Conservation (phyloP, 2,888 invertebrate species). For the Branchellion lobata region DNA sequence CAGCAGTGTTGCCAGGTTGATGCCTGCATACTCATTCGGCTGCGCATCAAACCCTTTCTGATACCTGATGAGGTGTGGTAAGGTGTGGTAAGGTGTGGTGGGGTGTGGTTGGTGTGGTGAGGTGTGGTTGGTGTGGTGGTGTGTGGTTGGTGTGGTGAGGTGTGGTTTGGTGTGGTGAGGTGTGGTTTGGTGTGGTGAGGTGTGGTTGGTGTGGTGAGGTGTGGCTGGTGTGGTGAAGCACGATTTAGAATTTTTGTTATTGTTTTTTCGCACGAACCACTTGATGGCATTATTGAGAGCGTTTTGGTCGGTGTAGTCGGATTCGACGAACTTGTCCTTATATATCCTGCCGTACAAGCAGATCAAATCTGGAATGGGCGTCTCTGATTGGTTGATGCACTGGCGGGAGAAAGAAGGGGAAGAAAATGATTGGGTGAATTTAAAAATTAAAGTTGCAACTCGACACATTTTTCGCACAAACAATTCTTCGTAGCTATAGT, state of each 20-base stretch:
- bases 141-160: background rate
- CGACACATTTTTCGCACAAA: too few relatives aligned
- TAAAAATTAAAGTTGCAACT: too few relatives aligned
- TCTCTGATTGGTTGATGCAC: constrained; percentile 82
- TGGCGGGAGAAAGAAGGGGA: constrained; percentile 47
- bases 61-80: constrained; percentile 66
- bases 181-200: too few relatives aligned
- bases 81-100: background rate
- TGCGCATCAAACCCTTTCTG: constrained; percentile 92
- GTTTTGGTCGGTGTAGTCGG: constrained; percentile 81
- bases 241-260: background rate
- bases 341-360: constrained; percentile 96
- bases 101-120: background rate
- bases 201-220: too few relatives aligned
- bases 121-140: background rate
- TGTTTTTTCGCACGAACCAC: constrained; percentile 68
- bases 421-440: too few relatives aligned
- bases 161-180: too few relatives aligned
- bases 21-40: constrained; percentile 97
- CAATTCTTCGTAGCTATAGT: too few relatives aligned
- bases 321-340: constrained; percentile 86
- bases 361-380: constrained; percentile 92
- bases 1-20: constrained; percentile 92
- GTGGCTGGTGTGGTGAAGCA: too few relatives aligned
- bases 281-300: constrained; percentile 88